phyloP scores from a whole-genome alignment of 2,888 invertebrate species.

The Tiliacea citrago region DNA sequence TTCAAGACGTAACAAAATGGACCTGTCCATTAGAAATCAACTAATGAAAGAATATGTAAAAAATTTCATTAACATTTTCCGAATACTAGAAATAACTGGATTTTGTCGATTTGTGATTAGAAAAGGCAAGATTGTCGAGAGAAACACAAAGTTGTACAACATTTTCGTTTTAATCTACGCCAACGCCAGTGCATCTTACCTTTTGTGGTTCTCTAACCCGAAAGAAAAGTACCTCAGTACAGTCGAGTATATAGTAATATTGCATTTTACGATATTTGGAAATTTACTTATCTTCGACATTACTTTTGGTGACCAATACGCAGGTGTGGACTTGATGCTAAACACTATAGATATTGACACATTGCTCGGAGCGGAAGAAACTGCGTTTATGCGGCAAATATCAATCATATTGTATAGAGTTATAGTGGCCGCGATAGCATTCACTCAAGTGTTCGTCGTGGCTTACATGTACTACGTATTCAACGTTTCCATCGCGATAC shows the following conservation, averaged over 20 bases:
- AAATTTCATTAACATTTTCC: constrained; percentile 63
- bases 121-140: constrained; percentile 70
- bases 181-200: constrained; percentile 60
- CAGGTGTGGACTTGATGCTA: constrained; percentile 70
- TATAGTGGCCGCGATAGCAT: constrained; percentile 51
- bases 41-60: constrained; percentile 71
- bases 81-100: constrained; percentile 70
- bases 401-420: constrained; percentile 59
- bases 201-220: constrained; percentile 68
- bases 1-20: constrained; percentile 57
- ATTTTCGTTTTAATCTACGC: constrained; percentile 62
- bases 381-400: constrained; percentile 78
- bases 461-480: constrained; percentile 67
- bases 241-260: constrained; percentile 72
- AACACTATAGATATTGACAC: constrained; percentile 76
- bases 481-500: constrained; percentile 65
- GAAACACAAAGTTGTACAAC: constrained; percentile 69
- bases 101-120: constrained; percentile 75
- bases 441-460: constrained; percentile 63
- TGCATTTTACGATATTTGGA: constrained; percentile 69
- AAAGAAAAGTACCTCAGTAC: constrained; percentile 66
- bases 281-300: constrained; percentile 72
- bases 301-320: constrained; percentile 70
- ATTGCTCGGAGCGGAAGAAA: constrained; percentile 77
- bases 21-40: constrained; percentile 52